A percentile compares a stretch with the other conserved stretches of the same genome.
phyloP scores from a whole-genome alignment of 2,113 vertebrate genomes.

The Carassius auratus region DNA sequence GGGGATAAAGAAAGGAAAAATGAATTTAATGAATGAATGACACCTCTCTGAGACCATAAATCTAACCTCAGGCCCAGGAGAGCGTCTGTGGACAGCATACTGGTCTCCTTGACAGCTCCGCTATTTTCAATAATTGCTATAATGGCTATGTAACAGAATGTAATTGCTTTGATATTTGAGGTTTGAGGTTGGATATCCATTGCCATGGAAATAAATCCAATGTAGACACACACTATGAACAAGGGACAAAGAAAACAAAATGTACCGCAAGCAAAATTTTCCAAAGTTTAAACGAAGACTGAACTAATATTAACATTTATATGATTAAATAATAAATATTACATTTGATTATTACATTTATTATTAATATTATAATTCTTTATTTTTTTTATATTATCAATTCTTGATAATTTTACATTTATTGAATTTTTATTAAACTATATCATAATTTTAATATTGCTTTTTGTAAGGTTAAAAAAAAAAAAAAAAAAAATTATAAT shows the following conservation, averaged over 20 bases:
- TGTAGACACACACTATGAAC: conserved; percentile 21
- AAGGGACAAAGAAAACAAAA: neutral
- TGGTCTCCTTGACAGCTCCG: conserved; percentile 64
- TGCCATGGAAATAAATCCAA: conserved; percentile 23
- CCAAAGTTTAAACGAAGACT: neutral
- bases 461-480: neutral
- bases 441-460: neutral
- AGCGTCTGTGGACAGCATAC: conserved; percentile 46
- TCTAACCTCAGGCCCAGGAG: conserved; percentile 42
- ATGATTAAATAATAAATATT: neutral
- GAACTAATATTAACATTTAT: neutral
- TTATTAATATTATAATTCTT: neutral
- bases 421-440: neutral
- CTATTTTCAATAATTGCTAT: conserved; percentile 74
- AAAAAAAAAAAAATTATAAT: no score
- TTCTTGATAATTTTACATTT: no score
- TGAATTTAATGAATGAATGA: conserved; percentile 31
- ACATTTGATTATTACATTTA: neutral
- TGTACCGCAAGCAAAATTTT: neutral
- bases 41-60: conserved; percentile 26
- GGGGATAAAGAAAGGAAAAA: neutral
- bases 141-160: conserved; percentile 67
- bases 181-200: conserved; percentile 56
- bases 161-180: conserved; percentile 65
- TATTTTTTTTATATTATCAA: no score